Percentiles rank a stretch among this genome's conserved stretches.
These are phyloP conservation scores for Alloscopus bannaensis DNA, from an alignment of 2,888 invertebrate species.

Conservation along the genomic window DNA sequence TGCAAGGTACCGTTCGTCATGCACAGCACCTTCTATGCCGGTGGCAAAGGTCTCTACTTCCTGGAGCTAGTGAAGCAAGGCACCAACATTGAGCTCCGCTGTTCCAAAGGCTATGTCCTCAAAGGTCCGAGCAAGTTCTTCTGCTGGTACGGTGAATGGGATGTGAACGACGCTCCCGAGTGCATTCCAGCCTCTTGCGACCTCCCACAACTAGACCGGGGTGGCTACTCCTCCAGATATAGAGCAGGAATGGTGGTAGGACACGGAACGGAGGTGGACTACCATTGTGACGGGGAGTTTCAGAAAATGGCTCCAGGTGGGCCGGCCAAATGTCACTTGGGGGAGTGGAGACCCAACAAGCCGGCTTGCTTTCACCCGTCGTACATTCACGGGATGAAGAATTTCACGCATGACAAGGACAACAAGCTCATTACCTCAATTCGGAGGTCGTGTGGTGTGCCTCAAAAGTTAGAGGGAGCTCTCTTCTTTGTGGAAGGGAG, in stretches of 20 bases:
- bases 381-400: constrained; percentile 65
- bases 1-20: constrained; percentile 71
- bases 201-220: constrained; percentile 88
- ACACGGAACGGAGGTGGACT: constrained; percentile 84
- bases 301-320: constrained; percentile 70
- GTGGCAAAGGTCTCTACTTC: constrained; percentile 74
- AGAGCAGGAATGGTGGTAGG: constrained; percentile 87
- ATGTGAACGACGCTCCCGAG: constrained; percentile 84
- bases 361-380: constrained; percentile 80
- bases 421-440: constrained; percentile 51
- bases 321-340: constrained; percentile 81
- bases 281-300: constrained; percentile 68
- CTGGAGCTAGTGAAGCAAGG: constrained; percentile 80
- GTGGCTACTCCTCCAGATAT: constrained; percentile 85
- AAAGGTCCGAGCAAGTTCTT: constrained; percentile 83
- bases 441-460: constrained; percentile 80
- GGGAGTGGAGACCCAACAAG: constrained; percentile 87
- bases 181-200: constrained; percentile 85
- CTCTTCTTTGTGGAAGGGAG: constrained; percentile 83
- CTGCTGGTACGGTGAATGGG: constrained; percentile 90
- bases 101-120: constrained; percentile 70
- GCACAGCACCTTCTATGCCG: constrained; percentile 71
- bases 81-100: constrained; percentile 73
- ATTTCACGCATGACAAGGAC: constrained; percentile 57
- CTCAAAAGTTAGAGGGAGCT: constrained; percentile 85